These are phyloP conservation scores for Eupeodes corollae DNA, from an alignment of 1,140 invertebrate species.

Conservation along the genomic window DNA sequence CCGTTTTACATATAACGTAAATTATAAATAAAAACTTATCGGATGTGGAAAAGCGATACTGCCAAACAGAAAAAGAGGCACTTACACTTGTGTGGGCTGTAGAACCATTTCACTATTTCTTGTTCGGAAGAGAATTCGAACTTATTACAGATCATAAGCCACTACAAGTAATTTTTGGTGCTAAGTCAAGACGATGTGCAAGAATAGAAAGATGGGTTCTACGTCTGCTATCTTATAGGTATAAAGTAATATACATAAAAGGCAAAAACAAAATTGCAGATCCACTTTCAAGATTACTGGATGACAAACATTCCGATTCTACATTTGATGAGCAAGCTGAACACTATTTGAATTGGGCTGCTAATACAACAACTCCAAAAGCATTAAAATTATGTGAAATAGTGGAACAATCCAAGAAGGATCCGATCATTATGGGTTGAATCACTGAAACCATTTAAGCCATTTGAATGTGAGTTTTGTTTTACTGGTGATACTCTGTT, in stretches of 20 bases:
- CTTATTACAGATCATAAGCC: conserved; percentile 31
- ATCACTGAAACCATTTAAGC: not conserved
- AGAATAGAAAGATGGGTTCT: conserved; percentile 24
- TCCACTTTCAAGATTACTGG: not conserved
- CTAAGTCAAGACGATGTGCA: conserved; percentile 14
- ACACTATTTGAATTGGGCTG: too few species aligned
- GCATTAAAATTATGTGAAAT: too few species aligned
- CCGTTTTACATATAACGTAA: conserved; percentile 18
- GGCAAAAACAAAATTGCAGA: not conserved
- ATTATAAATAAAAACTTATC: conserved; percentile 29
- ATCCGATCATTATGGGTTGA: not conserved
- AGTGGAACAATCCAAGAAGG: too few species aligned
- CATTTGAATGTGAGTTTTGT: not conserved
- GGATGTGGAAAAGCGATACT: conserved; percentile 33
- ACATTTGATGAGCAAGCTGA: too few species aligned
- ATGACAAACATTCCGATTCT: not conserved
- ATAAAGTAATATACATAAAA: conserved; percentile 3
- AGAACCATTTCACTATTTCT: conserved; percentile 13
- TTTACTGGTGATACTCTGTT: not conserved
- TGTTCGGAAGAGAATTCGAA: conserved; percentile 22
- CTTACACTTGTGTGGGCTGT: conserved; percentile 21
- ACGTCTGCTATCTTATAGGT: conserved; percentile 12
- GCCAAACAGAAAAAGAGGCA: conserved; percentile 33
- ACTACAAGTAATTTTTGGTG: conserved; percentile 11
- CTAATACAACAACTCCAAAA: too few species aligned